Base-by-base conservation (phyloP, 2,113 vertebrate species). In the Ceyx margarethae region DNA sequence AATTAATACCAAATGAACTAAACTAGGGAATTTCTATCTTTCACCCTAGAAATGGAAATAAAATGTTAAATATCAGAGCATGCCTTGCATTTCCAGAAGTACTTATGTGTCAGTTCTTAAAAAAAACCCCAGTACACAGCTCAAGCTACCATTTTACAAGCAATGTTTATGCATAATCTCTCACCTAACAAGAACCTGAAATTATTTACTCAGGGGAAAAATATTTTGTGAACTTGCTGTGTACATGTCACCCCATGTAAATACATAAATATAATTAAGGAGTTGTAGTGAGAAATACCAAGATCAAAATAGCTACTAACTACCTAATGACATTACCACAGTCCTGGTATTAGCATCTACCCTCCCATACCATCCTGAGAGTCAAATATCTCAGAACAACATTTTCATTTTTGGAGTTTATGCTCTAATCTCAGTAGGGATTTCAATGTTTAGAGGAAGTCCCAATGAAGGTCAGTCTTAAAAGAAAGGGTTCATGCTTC, bases 401-500 rank as follows among this genome's bases (percentile, higher is more conserved):
- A 62, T 73, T 72, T 88, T 89, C 3, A 12, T 65, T 92, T 92
- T 91, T 72, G 11, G 15, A 77, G 21, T 72, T 77, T 80, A 46
- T 35, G 5, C 13, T 79, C 45, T 81, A 68, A 85, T 65, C 42
- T 89, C 28, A 50, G 10, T 11, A 51, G 4, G 14, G 26, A 65
- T 72, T 81, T 89, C 42, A 87, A 28, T 25, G 21, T 60, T 65
- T 57, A 81, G 53, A 85, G 22, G 22, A 89, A 67, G 14, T 75
- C 53, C 75, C 40, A 29, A 2, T 20, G n/a, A 84, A 1, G 4
- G 1, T n/a, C n/a, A 51, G 25, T 53, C 19, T 23, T 42, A 26
- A 60, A 25, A 19, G 76, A 82, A 1, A 0, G 2, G 3, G 4
- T 40, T 58, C 0, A 6, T n/a, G 4, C 0, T 74, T 79, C 14